Percentiles rank a stretch among this genome's conserved stretches.
phyloP scores from a whole-genome alignment of 2,888 invertebrate genomes.

The Sipha maydis region DNA sequence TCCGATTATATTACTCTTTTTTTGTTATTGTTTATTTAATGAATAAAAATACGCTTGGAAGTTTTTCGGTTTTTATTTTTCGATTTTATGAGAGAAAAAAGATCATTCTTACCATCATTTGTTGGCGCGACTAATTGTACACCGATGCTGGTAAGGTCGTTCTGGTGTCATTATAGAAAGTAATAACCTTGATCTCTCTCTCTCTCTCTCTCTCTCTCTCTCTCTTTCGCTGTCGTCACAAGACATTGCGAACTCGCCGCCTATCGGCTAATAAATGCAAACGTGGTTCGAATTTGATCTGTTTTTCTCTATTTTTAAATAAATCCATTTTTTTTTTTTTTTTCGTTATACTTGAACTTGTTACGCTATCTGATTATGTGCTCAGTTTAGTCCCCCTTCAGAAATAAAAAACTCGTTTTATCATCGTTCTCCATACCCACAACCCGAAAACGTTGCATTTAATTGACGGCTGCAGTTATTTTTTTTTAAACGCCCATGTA shows the following conservation, averaged over 20 bases:
- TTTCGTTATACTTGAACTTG: neutral
- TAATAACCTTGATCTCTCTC: constrained; percentile 51
- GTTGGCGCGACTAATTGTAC: constrained; percentile 47
- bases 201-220: neutral
- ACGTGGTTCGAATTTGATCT: neutral
- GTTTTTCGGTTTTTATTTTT: neutral
- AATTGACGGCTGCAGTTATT: neutral
- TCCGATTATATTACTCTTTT: neutral
- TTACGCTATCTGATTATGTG: neutral
- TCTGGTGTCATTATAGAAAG: constrained; percentile 46
- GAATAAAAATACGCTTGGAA: neutral
- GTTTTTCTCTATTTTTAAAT: neutral
- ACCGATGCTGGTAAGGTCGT: constrained; percentile 37
- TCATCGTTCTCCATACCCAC: neutral
- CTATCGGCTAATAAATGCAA: neutral
- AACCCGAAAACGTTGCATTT: neutral
- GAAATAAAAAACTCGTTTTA: neutral
- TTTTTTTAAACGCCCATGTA: constrained; percentile 9
- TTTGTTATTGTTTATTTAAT: neutral
- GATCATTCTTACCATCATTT: neutral
- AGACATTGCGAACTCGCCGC: constrained; percentile 27
- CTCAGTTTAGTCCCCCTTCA: neutral
- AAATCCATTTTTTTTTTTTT: neutral
- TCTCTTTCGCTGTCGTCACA: neutral
- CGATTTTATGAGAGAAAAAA: neutral